Evolutionary conservation across 1,140 invertebrate genomes (phyloP).

Genomic region (Penaeus japonicus): DNA sequence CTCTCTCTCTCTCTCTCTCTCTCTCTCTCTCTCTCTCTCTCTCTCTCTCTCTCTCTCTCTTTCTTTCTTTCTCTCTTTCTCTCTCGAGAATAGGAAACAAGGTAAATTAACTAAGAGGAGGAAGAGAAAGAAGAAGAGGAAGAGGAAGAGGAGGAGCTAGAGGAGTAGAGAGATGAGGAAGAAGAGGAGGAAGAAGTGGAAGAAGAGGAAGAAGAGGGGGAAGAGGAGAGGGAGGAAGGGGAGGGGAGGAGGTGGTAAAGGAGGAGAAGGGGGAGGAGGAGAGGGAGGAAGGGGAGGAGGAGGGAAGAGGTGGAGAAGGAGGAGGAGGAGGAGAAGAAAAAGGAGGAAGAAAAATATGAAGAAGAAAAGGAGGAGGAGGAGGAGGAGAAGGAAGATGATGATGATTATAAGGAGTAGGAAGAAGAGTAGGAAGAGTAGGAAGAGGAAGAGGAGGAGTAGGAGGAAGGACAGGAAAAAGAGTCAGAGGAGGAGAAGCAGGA

Average conservation of each 20-base stretch:
- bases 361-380: background rate
- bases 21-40: background rate
- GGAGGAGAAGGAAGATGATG: too few relatives aligned
- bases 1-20: background rate
- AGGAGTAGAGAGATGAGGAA: background rate
- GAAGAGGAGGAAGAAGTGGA: background rate
- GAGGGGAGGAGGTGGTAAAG: too few relatives aligned
- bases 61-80: background rate
- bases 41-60: background rate
- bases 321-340: background rate
- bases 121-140: background rate
- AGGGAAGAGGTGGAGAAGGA: too few relatives aligned
- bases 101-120: background rate
- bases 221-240: background rate
- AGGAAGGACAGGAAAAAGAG: too few relatives aligned
- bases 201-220: background rate
- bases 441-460: too few relatives aligned
- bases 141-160: background rate
- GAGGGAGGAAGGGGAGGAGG: background rate
- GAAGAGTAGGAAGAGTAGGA: too few relatives aligned
- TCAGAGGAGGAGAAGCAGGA: too few relatives aligned
- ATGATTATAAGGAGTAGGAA: too few relatives aligned
- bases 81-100: background rate
- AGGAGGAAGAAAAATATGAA: background rate
- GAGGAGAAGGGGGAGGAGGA: background rate